A percentile compares a stretch with the other conserved stretches of the same genome.
Evolutionary conservation across 2,113 vertebrate species (phyloP).

Genomic region (Suricata suricatta): DNA sequence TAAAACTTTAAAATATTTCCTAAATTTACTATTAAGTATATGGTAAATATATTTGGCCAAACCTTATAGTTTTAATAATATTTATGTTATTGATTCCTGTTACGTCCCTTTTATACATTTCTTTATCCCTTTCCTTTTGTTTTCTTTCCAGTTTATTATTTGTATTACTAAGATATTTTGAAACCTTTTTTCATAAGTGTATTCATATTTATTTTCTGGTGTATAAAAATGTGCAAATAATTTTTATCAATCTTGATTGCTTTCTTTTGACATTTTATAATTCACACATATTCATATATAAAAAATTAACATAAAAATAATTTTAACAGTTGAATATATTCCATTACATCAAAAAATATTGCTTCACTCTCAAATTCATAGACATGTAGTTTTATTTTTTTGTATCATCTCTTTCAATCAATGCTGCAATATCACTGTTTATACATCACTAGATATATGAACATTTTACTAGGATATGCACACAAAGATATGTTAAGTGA

Average conservation of each 20-base stretch:
- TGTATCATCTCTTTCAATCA: not conserved
- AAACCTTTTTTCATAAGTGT: not conserved
- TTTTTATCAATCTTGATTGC: not conserved
- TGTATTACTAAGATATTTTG: not conserved
- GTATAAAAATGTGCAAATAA: not conserved
- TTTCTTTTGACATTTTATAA: not conserved
- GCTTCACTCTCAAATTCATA: not conserved
- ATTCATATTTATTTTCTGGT: not conserved
- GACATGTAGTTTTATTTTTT: not conserved
- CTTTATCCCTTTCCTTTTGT: not conserved
- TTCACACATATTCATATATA: not conserved
- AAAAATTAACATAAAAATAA: not conserved
- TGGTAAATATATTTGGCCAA: not conserved
- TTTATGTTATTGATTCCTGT: not conserved
- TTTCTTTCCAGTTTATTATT: not conserved
- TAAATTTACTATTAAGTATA: not conserved
- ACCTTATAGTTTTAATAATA: not conserved
- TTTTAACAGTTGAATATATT: not conserved
- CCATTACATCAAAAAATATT: not conserved
- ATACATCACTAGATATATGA: not conserved
- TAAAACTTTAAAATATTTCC: not conserved
- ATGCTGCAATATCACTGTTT: not conserved
- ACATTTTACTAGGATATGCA: not conserved
- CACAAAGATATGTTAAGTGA: not conserved
- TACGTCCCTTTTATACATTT: not conserved